phyloP scores from a whole-genome alignment of 2,888 invertebrate genomes.

The Zaprionus bogoriensis region DNA sequence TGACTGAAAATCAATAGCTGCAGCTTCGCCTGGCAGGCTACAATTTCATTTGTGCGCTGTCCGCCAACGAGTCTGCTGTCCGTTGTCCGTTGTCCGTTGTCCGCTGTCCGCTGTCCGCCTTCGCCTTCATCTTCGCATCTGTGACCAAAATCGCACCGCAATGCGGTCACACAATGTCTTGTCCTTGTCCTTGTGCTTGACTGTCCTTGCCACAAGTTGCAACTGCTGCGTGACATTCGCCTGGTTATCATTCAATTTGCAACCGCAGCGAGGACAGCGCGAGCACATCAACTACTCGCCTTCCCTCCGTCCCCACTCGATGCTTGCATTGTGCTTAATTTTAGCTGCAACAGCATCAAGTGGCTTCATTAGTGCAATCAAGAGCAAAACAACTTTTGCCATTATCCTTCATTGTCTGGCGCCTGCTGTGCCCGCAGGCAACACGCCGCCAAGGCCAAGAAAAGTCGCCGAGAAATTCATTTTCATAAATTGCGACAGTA shows the following conservation, averaged over 20 bases:
- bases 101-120: neutral
- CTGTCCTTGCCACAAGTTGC: slow-evolving; percentile 34
- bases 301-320: too few relatives aligned
- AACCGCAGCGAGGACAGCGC: slow-evolving; percentile 17
- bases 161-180: slow-evolving; percentile 18
- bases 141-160: slow-evolving; percentile 26
- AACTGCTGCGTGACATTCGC: slow-evolving; percentile 38
- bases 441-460: slow-evolving; percentile 27
- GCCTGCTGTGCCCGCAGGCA: neutral
- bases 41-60: slow-evolving; percentile 40
- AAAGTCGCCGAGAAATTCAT: slow-evolving; percentile 60
- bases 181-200: slow-evolving; percentile 21
- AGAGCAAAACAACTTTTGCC: slow-evolving; percentile 1
- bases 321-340: slow-evolving; percentile 33
- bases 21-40: slow-evolving; percentile 42
- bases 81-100: slow-evolving; percentile 5
- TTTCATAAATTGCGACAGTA: slow-evolving; percentile 65
- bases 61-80: too few relatives aligned
- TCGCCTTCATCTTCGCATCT: slow-evolving; percentile 11
- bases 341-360: slow-evolving; percentile 37
- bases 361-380: slow-evolving; percentile 36
- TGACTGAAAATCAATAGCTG: slow-evolving; percentile 63
- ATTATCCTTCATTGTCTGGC: slow-evolving; percentile 19
- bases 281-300: too few relatives aligned
- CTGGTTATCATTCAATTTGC: slow-evolving; percentile 39